Evolutionary conservation across 2,113 vertebrate species (phyloP).

Genomic region (Melospiza georgiana): DNA sequence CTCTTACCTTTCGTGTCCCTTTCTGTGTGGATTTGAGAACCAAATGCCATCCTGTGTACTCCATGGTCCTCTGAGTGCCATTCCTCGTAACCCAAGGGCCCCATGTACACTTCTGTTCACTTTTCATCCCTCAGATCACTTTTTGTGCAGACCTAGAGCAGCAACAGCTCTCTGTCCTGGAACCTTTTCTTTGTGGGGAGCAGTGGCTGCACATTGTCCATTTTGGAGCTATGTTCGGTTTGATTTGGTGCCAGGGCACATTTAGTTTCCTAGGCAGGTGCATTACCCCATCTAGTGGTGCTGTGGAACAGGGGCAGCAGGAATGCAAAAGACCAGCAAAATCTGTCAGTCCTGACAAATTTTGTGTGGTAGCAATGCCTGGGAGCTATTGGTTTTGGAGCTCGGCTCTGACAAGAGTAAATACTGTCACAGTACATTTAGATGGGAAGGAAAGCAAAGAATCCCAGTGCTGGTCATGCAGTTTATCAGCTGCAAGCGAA

Average conservation of each 20-base stretch:
- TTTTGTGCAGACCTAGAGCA: background rate
- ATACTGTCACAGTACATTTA: background rate
- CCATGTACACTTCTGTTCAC: background rate
- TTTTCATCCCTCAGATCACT: background rate
- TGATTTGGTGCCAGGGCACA: background rate
- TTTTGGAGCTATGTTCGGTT: background rate
- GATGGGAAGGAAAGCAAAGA: background rate
- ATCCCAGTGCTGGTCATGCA: background rate
- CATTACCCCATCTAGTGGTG: background rate
- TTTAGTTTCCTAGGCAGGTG: background rate
- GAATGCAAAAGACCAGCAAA: background rate
- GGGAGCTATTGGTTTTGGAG: fast-evolving
- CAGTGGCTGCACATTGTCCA: background rate
- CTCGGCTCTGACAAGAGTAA: background rate
- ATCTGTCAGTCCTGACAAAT: background rate
- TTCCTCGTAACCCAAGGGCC: background rate
- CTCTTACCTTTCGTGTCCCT: background rate
- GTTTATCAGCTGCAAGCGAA: background rate
- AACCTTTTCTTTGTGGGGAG: background rate
- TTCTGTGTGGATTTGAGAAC: background rate
- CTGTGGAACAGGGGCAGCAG: background rate
- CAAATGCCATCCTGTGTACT: background rate
- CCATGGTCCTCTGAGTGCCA: background rate
- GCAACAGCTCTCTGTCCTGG: background rate
- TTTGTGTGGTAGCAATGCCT: background rate